Percentiles rank a stretch among this genome's conserved stretches.
These are phyloP conservation scores for Dunckerocampus dactyliophorus DNA, from an alignment of 2,113 vertebrate species.

Conservation along the genomic window DNA sequence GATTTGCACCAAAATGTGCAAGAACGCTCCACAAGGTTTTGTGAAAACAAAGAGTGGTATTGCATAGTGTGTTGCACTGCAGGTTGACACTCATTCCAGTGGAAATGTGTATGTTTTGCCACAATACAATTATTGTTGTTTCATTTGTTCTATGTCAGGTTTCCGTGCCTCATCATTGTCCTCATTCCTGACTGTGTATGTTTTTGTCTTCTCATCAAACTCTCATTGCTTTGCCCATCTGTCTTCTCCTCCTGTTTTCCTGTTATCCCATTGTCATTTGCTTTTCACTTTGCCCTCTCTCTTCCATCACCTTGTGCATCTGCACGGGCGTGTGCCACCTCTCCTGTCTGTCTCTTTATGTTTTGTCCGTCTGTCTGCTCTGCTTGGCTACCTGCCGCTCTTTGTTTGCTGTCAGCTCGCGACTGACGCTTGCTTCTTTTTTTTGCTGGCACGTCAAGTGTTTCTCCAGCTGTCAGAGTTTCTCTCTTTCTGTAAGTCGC, in stretches of 20 bases:
- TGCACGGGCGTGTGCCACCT: not conserved
- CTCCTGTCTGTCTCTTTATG: not conserved
- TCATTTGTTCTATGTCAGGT: slow-evolving; percentile 1
- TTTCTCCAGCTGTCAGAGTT: slow-evolving; percentile 72
- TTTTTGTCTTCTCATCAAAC: slow-evolving; percentile 34
- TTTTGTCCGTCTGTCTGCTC: not conserved
- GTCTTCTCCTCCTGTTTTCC: not conserved
- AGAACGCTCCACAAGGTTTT: not conserved
- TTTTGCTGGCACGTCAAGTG: slow-evolving; percentile 61
- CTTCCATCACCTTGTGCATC: slow-evolving; percentile 2
- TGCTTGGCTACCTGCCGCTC: slow-evolving; percentile 9
- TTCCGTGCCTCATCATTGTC: not conserved
- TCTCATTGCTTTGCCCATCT: slow-evolving; percentile 9
- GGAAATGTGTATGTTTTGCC: slow-evolving; percentile 8
- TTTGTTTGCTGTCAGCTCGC: slow-evolving; percentile 7
- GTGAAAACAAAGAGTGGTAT: too few relatives aligned
- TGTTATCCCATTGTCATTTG: not conserved
- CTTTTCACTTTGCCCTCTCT: not conserved
- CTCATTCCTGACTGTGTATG: not conserved
- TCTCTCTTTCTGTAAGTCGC: slow-evolving; percentile 69
- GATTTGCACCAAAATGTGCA: not conserved
- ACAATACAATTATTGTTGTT: slow-evolving; percentile 6
- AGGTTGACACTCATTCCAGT: not conserved
- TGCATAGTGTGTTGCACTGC: too few relatives aligned
- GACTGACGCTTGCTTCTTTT: slow-evolving; percentile 10